Base-by-base conservation (phyloP, 2,113 vertebrate genomes). In the Plecturocebus donacophilus region DNA sequence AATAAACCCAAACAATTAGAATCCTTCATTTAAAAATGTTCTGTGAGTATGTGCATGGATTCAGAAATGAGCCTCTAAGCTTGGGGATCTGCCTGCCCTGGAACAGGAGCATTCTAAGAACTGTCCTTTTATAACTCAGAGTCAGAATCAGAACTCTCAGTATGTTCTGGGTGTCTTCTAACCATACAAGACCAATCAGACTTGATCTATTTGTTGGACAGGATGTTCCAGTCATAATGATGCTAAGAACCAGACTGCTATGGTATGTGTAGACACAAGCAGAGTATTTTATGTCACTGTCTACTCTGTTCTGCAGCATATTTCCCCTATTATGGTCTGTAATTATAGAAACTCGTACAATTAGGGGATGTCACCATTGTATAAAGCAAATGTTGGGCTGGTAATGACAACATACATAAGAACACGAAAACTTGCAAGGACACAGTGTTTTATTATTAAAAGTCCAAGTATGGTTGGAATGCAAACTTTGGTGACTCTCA, bases 11-110 rank as follows among this genome's bases (percentile, higher is more conserved):
- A 86, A 40, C 16, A 76, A 73, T 86, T 84, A 52, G 70, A 93
- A 56, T 80, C n/a, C 61, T 32, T 82, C 52, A 61, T 73, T 73
- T 93, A 14, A 86, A 95, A 84, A 66, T 92, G 93, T 68, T 38
- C 75, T 52, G 16, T 81, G 84, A n/a, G 7, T 27, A 2, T 73
- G 38, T 77, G 8, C 25, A 52, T 66, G 3, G 16, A 42, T 89
- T 87, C 38, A 90, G 42, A 91, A 95, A 54, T 21, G 16, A 81
- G 16, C 14, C 27, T 73, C 66, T 90, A 3, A 38, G 9, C 45
- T 68, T 19, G 21, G 42, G 70, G 47, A 4, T 83, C 94, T 76
- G 68, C 25, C 66, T 73, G 16, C 49, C 23, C 20, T 38, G 27
- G 38, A 32, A n/a, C 3, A 76, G 32, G 58, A 47, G 11, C 20